Conservation (phyloP, 92 coral and sea anemone genomes). For the Parazoanthus swiftii region DNA sequence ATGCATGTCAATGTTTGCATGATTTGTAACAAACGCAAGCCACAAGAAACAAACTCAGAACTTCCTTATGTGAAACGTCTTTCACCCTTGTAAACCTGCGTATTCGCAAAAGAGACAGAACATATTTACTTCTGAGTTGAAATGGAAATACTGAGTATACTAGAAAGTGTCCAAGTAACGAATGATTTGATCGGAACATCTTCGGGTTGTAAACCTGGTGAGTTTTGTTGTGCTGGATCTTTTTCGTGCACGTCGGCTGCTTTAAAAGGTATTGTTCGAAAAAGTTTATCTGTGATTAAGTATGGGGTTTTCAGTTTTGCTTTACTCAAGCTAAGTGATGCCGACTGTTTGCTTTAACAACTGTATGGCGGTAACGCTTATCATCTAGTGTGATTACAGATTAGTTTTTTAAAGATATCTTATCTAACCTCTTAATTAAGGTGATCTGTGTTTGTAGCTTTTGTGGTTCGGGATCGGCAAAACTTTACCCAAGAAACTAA, state of each 20-base stretch:
- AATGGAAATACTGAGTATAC: not conserved
- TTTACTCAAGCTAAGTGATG: not conserved
- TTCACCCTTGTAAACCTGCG: not conserved
- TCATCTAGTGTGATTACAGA: not conserved
- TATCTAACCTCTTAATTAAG: slow-evolving; percentile 27
- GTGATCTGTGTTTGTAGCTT: slow-evolving; percentile 10
- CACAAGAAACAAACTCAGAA: not conserved
- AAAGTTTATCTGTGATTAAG: not conserved
- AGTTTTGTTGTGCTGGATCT: not conserved
- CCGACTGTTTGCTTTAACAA: slow-evolving; percentile 4
- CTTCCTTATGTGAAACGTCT: not conserved
- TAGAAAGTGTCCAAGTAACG: too few species aligned
- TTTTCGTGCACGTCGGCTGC: not conserved
- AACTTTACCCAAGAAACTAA: not conserved
- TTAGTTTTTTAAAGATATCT: slow-evolving; percentile 5
- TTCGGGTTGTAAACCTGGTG: not conserved
- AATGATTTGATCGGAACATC: not conserved
- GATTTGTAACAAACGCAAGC: not conserved
- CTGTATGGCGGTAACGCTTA: slow-evolving; percentile 20
- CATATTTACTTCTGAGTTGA: not conserved
- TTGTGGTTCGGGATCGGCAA: slow-evolving; percentile 16
- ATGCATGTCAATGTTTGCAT: not conserved
- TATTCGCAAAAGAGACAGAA: not conserved
- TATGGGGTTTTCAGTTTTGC: not conserved
- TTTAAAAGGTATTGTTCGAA: not conserved